Conservation (phyloP, 2,797 vertebrate species). For the Sebastes aleutianus region DNA sequence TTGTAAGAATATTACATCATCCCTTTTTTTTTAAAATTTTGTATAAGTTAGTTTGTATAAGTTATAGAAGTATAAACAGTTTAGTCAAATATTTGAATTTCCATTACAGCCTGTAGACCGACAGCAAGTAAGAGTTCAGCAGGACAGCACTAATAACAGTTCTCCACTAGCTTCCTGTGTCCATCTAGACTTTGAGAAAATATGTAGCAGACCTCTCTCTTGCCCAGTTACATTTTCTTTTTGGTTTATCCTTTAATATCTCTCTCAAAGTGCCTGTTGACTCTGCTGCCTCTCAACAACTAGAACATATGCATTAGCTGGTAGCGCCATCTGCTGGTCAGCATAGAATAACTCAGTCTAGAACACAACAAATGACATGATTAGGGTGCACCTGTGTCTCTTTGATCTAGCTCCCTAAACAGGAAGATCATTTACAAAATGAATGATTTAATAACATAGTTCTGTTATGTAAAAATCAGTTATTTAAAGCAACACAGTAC, state of each 20-base stretch:
- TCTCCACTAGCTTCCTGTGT: not conserved
- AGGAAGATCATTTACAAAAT: not conserved
- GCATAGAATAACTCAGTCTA: not conserved
- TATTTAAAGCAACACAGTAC: not conserved
- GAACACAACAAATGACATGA: not conserved
- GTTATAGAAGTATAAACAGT: not conserved
- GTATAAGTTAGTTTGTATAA: too few relatives aligned
- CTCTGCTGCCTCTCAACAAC: not conserved
- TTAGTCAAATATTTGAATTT: not conserved
- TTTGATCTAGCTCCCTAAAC: not conserved
- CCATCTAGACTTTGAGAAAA: not conserved
- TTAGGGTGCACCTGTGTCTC: not conserved
- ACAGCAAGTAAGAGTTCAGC: not conserved
- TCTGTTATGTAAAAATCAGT: too few relatives aligned
- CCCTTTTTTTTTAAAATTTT: too few relatives aligned
- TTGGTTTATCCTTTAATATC: not conserved
- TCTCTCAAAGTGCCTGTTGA: not conserved
- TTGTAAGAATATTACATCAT: too few relatives aligned
- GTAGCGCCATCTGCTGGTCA: constrained; percentile 58
- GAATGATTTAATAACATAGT: not conserved
- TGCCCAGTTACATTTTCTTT: not conserved
- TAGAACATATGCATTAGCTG: not conserved
- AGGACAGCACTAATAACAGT: not conserved
- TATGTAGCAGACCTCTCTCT: not conserved
- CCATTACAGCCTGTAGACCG: not conserved